Evolutionary conservation across 1,140 invertebrate genomes (phyloP).

Genomic region (Bombus haemorrhoidalis): DNA sequence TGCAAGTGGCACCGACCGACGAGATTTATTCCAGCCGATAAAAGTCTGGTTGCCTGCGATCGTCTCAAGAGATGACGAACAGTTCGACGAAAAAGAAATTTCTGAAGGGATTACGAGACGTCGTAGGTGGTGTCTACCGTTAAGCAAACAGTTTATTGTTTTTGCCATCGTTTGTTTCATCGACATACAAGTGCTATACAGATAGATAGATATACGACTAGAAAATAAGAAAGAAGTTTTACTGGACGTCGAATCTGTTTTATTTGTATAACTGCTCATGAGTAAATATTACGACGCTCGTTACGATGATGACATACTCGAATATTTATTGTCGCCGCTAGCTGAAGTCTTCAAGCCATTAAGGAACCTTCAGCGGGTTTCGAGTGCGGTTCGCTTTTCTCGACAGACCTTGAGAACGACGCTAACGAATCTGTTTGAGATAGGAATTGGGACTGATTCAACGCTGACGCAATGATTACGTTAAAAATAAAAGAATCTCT

Average conservation of each 20-base stretch:
- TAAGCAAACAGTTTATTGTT: constrained; percentile 31
- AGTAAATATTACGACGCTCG: not conserved
- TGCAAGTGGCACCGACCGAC: not conserved
- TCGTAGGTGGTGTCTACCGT: constrained; percentile 28
- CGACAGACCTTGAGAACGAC: not conserved
- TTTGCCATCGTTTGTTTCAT: constrained; percentile 19
- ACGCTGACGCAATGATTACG: not conserved
- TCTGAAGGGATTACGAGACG: not conserved
- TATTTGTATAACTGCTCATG: not conserved
- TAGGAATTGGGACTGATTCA: not conserved
- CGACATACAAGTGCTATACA: not conserved
- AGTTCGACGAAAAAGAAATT: not conserved
- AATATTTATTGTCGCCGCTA: not conserved
- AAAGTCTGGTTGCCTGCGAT: constrained; percentile 8
- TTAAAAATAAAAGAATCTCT: not conserved
- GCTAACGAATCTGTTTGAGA: not conserved
- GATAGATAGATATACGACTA: not conserved
- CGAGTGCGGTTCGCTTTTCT: not conserved
- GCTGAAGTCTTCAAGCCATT: not conserved
- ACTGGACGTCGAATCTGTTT: not conserved
- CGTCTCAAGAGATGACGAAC: constrained; percentile 17
- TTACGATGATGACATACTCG: not conserved
- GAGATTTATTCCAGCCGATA: constrained; percentile 41
- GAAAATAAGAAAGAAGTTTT: not conserved
- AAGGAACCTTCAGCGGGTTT: not conserved